Conservation (phyloP, 2,797 vertebrate genomes). For the Fistularia tabacaria region DNA sequence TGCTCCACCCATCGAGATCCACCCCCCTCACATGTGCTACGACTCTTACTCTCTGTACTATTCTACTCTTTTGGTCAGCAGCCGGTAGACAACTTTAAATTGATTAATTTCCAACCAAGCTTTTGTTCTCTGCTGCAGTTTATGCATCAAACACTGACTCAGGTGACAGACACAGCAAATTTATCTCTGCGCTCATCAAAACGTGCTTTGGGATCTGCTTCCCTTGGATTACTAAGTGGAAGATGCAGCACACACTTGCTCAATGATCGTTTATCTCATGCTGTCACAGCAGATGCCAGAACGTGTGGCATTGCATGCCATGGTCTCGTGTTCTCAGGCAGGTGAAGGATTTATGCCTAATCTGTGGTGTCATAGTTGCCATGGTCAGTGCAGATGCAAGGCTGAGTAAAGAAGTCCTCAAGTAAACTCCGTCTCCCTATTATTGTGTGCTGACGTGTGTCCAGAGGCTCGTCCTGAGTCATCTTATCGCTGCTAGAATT, state of each 20-base stretch:
- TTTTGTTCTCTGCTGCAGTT: constrained; percentile 14
- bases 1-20: background rate
- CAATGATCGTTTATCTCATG: background rate
- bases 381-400: constrained; percentile 14
- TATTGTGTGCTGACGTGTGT: constrained; percentile 42
- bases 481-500: constrained; percentile 30
- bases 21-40: too few relatives aligned
- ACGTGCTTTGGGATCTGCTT: too few relatives aligned
- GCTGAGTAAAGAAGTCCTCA: constrained; percentile 14
- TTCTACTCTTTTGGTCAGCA: too few relatives aligned
- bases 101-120: constrained; percentile 5
- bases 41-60: too few relatives aligned
- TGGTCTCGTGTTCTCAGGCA: constrained; percentile 19
- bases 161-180: constrained; percentile 10
- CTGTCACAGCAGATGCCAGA: background rate
- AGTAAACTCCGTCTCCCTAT: constrained; percentile 19
- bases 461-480: constrained; percentile 42
- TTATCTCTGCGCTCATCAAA: constrained; percentile 8
- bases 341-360: constrained; percentile 20
- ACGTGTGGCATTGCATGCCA: constrained; percentile 1
- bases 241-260: background rate
- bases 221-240: background rate
- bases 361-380: constrained; percentile 17
- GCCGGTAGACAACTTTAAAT: too few relatives aligned
- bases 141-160: constrained; percentile 52